Base-by-base conservation (phyloP, 53 echinoderm and acorn worm genomes). In the Echinometra lucunter region DNA sequence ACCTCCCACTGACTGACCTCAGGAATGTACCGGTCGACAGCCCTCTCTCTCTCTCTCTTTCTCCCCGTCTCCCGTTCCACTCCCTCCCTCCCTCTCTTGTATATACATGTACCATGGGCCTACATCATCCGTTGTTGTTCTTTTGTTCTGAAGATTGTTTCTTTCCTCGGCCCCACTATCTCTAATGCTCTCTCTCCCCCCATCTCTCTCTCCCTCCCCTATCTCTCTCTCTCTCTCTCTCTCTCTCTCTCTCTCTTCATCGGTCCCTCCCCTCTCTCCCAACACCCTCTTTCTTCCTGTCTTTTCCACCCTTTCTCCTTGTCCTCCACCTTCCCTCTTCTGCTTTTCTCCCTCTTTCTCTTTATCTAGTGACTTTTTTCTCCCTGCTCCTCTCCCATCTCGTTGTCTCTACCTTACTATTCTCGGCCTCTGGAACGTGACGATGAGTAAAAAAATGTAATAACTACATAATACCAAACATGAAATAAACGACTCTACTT, bases 1-100 rank as follows among this genome's bases (percentile, higher is more conserved):
- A 47, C 55, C 88, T 30, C 88, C 88, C 30, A 37, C 88, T 53
- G 88, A 49, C 88, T 88, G 88, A 88, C 88, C 88, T 28, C 55
- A 88, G 88, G 88, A 88, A 88, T 88, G 88, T 28, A 49, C 10
- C 28, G 56, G 88, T 47, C 88, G 6, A 44, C 88, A n/a, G n/a
- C 53, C 21, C 63, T 63, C 19, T 88, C 49, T 9, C 88, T 18
- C 74, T 70, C 70, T 17, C 40, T 19, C 8, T 75, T 74, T 15
- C 16, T 13, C 40, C n/a, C n/a, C n/a, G n/a, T n/a, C n/a, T n/a
- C n/a, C n/a, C n/a, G n/a, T n/a, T n/a, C n/a, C n/a, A n/a, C n/a
- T n/a, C n/a, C n/a, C n/a, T n/a, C n/a, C n/a, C n/a, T n/a, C n/a
- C n/a, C n/a, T n/a, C n/a, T n/a, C n/a, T n/a, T n/a, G n/a, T n/a